Evolutionary conservation across 2,888 invertebrate genomes (phyloP).

Genomic region (Kuschelorhynchus macadamiae): DNA sequence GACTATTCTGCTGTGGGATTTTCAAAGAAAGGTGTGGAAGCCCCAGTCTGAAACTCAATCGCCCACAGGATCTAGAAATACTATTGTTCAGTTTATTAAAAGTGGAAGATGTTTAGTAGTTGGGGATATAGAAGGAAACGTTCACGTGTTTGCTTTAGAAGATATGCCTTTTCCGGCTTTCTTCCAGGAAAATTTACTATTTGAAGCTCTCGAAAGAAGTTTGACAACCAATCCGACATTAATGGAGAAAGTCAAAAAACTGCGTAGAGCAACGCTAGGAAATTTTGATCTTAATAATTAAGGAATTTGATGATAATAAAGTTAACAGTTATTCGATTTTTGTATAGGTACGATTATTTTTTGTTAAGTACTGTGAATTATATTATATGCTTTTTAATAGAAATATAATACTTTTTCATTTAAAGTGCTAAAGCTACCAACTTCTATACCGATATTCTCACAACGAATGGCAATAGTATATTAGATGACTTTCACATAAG

Average conservation of each 20-base stretch:
- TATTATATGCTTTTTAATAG: no score
- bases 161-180: slow-evolving; percentile 83
- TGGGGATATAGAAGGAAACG: slow-evolving; percentile 77
- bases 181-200: slow-evolving; percentile 76
- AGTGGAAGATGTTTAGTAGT: slow-evolving; percentile 74
- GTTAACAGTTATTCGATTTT: no score
- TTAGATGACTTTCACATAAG: no score
- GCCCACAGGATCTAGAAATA: slow-evolving; percentile 69
- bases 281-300: slow-evolving; percentile 1
- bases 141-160: slow-evolving; percentile 79
- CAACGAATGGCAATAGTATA: no score
- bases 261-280: slow-evolving; percentile 35
- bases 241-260: slow-evolving; percentile 72
- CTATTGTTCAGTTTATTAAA: slow-evolving; percentile 75
- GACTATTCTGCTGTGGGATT: slow-evolving; percentile 83
- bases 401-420: no score
- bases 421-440: no score
- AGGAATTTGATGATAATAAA: no score
- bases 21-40: slow-evolving; percentile 79
- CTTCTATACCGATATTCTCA: no score
- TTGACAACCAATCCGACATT: slow-evolving; percentile 76
- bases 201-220: slow-evolving; percentile 75
- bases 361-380: no score
- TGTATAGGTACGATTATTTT: no score
- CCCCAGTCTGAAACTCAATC: slow-evolving; percentile 76